A percentile compares a stretch with the other conserved stretches of the same genome.
Conservation (phyloP, 2,113 vertebrate genomes). For the Argyrosomus japonicus region DNA sequence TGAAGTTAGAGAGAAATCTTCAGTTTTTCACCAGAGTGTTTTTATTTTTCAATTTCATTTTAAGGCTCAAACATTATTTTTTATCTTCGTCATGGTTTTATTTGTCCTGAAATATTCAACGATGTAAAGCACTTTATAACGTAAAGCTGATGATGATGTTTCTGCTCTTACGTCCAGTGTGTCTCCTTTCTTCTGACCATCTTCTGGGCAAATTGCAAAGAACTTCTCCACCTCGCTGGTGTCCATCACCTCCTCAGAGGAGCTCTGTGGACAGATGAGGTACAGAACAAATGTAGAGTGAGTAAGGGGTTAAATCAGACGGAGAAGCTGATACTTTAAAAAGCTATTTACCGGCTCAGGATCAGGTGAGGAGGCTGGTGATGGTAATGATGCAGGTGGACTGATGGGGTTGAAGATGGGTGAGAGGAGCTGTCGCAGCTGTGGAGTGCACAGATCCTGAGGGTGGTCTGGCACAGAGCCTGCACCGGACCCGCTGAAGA, state of each 20-base stretch:
- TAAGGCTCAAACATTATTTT: too few species aligned
- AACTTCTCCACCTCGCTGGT: conserved; percentile 81
- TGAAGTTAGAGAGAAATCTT: not conserved
- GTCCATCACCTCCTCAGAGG: conserved; percentile 46
- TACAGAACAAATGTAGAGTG: not conserved
- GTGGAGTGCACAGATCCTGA: conserved; percentile 87
- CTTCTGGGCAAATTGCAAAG: conserved; percentile 72
- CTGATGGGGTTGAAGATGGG: conserved; percentile 85
- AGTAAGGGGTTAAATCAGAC: not conserved
- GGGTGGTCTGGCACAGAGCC: conserved; percentile 76
- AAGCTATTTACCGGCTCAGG: conserved; percentile 43
- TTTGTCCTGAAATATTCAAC: too few species aligned
- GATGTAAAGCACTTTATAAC: too few species aligned
- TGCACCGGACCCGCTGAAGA: conserved; percentile 71
- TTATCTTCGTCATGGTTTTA: too few species aligned
- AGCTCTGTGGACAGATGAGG: conserved; percentile 41
- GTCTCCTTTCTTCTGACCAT: conserved; percentile 63
- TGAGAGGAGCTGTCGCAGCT: conserved; percentile 85
- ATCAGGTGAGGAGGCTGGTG: not conserved
- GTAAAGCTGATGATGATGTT: too few species aligned
- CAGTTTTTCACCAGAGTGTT: too few species aligned
- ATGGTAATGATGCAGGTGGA: conserved; percentile 21
- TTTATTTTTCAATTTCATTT: too few species aligned
- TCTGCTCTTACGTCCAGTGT: conserved; percentile 34
- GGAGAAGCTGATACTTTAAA: not conserved